These are phyloP conservation scores for Ladona fulva DNA, from an alignment of 1,140 invertebrate species.

Conservation along the genomic window DNA sequence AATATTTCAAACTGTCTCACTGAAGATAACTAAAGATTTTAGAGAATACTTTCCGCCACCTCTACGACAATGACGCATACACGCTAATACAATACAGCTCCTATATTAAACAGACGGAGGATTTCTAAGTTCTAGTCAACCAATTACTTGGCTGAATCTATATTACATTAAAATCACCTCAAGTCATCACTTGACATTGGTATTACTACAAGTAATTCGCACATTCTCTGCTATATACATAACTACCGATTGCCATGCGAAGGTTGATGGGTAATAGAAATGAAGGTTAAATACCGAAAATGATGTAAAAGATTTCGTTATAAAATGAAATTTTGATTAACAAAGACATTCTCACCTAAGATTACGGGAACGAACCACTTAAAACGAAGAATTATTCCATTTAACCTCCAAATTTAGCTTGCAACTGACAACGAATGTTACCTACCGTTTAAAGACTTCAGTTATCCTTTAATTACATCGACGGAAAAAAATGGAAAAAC, in stretches of 20 bases:
- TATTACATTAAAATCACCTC: neutral
- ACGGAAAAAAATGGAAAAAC: neutral
- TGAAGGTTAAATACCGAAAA: neutral
- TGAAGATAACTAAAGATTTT: neutral
- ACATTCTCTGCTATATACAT: neutral
- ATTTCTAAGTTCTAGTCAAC: neutral
- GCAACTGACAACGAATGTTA: neutral
- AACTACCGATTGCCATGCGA: neutral
- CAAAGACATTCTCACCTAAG: neutral
- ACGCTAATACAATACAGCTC: neutral
- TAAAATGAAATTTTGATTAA: neutral
- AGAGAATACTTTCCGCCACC: neutral
- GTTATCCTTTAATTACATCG: neutral
- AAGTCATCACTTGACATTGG: neutral
- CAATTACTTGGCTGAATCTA: neutral
- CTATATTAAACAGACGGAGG: neutral
- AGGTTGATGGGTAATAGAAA: conserved; percentile 5
- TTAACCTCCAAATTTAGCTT: neutral
- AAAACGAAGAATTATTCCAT: neutral
- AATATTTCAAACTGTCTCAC: neutral
- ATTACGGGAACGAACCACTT: neutral
- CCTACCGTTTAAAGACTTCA: neutral
- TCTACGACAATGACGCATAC: neutral
- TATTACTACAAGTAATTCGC: neutral
- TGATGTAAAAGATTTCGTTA: neutral